Evolutionary conservation across 1,140 invertebrate species (phyloP), one percentile per base, ranked within the genome.

Genomic region (Plutomurus gul): DNA sequence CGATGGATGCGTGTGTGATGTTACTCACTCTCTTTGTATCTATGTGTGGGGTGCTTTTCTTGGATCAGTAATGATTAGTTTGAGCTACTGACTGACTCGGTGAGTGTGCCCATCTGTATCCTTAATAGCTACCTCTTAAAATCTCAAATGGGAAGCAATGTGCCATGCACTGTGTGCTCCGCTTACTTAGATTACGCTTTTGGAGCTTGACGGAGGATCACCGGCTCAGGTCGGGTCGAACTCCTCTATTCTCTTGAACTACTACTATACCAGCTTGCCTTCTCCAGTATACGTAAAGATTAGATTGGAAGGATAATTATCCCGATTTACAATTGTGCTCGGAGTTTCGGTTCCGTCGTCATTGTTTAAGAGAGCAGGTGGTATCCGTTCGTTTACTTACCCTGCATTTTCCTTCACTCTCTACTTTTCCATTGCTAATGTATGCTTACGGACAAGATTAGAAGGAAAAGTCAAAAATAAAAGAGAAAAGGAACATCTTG

Each of bases 31-130:
- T 70, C 56, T 36, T 70, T 46, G 16, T 39, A 22, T 39, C 47
- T 56, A 70, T 77, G 51, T 77, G 75, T 60, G 75, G 75, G 75
- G 75, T 51, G 60, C 65, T 70, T 65, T 70, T 77, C 46, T 65
- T 77, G 75, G 51, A 77, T 77, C 75, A 77, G 37, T 77, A 77
- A 77, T 77, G 56, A 77, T 77, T 77, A 77, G 56, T 77, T 77
- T 77, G 22, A 77, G 75, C 75, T 77, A 77, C 75, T 70, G 75
- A 77, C 33, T 47, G 36, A 39, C 56, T 36, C 49, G 49, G 37
- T 76, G 75, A 39, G 75, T 76, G 75, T 76, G 75, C 43, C 56
- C 56, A 65, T 65, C 56, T 65, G 30, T 65, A 65, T 65, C 25
- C 36, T 65, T 65, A 65, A 65, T 65, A 65, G 56, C 56, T 65